Evolutionary conservation across 2,888 invertebrate species (phyloP), one percentile per base, ranked within the genome.

Genomic region (Scaptodrosophila latifasciaeformis): DNA sequence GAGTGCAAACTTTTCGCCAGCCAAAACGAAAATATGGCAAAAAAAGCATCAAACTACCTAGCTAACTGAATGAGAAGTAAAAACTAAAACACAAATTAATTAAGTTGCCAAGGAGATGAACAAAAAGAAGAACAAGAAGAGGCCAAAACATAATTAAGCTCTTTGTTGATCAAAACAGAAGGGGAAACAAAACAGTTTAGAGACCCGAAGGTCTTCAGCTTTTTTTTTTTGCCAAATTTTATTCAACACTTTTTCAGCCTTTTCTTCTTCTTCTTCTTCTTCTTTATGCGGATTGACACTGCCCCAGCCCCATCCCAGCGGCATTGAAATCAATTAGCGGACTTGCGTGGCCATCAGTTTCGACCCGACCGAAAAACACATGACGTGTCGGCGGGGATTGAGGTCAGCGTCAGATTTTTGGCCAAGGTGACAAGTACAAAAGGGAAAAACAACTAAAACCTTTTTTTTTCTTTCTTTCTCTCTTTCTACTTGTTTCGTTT

Each of bases 61-160:
- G n/a, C n/a, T n/a, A n/a, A n/a, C n/a, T n/a, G n/a, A n/a, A n/a
- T n/a, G n/a, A n/a, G n/a, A n/a, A n/a, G n/a, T n/a, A n/a, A n/a
- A 27, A 27, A 27, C 5, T 5, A 27, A 27, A 5, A 9, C 27
- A 9, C 9, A 27, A 27, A 9, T 27, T n/a, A n/a, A n/a, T n/a
- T n/a, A n/a, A n/a, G n/a, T n/a, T 10, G 19, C 13, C 12, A 43
- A 43, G 19, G 37, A 31, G 27, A 30, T 31, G 37, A 31, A 37
- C 31, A 34, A 51, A 74, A 72, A 70, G n/a, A n/a, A n/a, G n/a
- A n/a, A n/a, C n/a, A n/a, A n/a, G n/a, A n/a, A n/a, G n/a, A n/a
- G n/a, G n/a, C n/a, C 49, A 59, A 68, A 78, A 78, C 60, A 75
- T 72, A 78, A 75, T 72, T 78, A 71, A 65, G 68, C 58, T 58